Evolutionary conservation across 92 coral and sea anemone species (phyloP), one percentile per base, ranked within the genome.

Genomic region (Parazoanthus atlanticus): DNA sequence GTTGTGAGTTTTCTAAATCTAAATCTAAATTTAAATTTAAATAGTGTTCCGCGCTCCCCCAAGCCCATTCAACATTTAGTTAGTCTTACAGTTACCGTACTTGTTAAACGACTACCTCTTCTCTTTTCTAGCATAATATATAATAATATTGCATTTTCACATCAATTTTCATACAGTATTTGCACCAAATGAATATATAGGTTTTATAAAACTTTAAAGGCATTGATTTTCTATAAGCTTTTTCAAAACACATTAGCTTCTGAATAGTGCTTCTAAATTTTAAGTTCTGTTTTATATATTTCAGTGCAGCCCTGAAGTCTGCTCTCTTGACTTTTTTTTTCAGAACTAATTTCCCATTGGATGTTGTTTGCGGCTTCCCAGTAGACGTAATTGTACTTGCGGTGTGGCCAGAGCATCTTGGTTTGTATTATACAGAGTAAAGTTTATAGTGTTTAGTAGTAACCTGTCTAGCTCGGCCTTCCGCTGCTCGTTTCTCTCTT

Each of bases 351-450:
- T 93, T 94, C 69, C 21, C 81, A 7, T 80, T 95, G 84, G 98
- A 95, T 80, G 89, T 95, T 52, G 78, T 96, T 28, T 82, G 88
- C 25, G 91, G 95, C 32, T 90, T 95, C 64, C 96, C 94, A 31
- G 88, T 94, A 4, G 95, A 95, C 85, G n/a, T 92, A 65, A 84
- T 91, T 26, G 93, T 95, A 26, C 89, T 96, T 40, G 95, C 93
- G 16, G 73, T 82, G 32, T 92, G 92, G 94, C 96, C 98, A 9
- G 88, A 91, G 1, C 88, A 91, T 36, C 90, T 84, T 31, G 94
- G 98, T 95, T 82, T 75, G 93, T 32, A 32, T 33, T 75, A 75
- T 21, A 15, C 79, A 75, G n/a, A 75, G 25, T 46, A 46, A 8
- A 8, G 49, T 46, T 9, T 46, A 43, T 10, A 43, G 49, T 43